Base-by-base conservation (phyloP, 2,888 invertebrate species). In the Drosophila birchii region DNA sequence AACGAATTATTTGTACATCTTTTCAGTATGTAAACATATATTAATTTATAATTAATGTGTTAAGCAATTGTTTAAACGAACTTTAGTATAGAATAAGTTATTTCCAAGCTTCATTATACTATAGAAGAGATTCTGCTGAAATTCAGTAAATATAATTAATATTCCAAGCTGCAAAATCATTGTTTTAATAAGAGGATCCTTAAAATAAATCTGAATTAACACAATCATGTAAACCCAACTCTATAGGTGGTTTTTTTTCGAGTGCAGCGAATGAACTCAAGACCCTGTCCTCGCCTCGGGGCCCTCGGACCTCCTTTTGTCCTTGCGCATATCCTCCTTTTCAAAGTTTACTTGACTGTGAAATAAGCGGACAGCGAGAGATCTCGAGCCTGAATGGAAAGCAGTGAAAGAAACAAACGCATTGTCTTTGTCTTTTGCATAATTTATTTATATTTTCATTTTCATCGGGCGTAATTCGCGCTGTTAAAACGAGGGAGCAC, bases 311-410 rank as follows among this genome's bases (percentile, higher is more conserved):
- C 58, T 43, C 71, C 39, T 39, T 71, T 71, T 70, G 71, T 53
- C 71, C 56, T 58, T 23, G 32, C 49, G 53, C 29, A 29, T 59
- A 47, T 57, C 51, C 66, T 86, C 73, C 62, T 83, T 72, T 89
- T 89, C 76, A 85, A 84, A 73, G 89, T 87, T 87, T 77, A 84
- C 88, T 84, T 89, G 82, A 84, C 89, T 84, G 84, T 84, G 78
- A 84, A 84, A 84, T 84, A 87, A 85, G 86, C 88, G 72, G 49
- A 73, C 59, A 75, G 41, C 68, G 57, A 58, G 53, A 56, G 67
- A 71, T 69, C 68, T 72, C 43, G 49, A 49, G 32, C 43, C 44
- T 59, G 60, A 60, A 53, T 59, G 56, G 38, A 51, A 41, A 23
- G 49, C 43, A 66, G 49, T 56, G 78, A 56, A 81, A 80, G 86